Conservation (phyloP, 2,113 vertebrate genomes). For the Cinclus mexicanus region DNA sequence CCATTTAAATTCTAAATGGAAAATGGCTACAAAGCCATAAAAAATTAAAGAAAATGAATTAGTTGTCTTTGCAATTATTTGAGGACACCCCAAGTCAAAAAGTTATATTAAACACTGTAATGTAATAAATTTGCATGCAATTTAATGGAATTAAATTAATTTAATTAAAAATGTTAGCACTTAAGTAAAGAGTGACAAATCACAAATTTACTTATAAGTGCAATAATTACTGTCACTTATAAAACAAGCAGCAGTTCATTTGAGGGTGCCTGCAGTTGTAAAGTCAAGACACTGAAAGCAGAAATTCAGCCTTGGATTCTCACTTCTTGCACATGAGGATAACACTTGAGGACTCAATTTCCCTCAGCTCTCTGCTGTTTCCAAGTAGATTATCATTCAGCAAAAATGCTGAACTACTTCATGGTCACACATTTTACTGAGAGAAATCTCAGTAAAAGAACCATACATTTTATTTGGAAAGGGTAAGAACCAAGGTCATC, state of each 20-base stretch:
- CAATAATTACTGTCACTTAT: background rate
- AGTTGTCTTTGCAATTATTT: background rate
- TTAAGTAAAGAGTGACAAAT: background rate
- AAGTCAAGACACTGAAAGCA: background rate
- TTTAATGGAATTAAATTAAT: background rate
- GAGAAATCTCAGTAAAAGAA: background rate
- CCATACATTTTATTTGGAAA: background rate
- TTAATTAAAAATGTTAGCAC: background rate
- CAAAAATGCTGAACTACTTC: background rate
- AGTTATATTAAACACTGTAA: background rate
- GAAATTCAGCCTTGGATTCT: background rate
- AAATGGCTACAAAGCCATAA: background rate
- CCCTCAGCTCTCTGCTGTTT: background rate
- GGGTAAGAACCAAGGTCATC: conserved; percentile 25
- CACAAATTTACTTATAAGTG: background rate
- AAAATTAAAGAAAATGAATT: background rate
- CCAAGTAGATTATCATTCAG: background rate
- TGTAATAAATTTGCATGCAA: background rate
- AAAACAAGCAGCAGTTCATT: background rate
- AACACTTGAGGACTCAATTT: background rate
- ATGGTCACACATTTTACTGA: background rate
- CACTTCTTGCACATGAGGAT: background rate
- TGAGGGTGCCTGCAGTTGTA: background rate
- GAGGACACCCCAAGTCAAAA: background rate
- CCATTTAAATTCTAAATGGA: background rate